Evolutionary conservation across 2,113 vertebrate genomes (phyloP), one percentile per base, ranked within the genome.

Genomic region (Pycnonotus jocosus): DNA sequence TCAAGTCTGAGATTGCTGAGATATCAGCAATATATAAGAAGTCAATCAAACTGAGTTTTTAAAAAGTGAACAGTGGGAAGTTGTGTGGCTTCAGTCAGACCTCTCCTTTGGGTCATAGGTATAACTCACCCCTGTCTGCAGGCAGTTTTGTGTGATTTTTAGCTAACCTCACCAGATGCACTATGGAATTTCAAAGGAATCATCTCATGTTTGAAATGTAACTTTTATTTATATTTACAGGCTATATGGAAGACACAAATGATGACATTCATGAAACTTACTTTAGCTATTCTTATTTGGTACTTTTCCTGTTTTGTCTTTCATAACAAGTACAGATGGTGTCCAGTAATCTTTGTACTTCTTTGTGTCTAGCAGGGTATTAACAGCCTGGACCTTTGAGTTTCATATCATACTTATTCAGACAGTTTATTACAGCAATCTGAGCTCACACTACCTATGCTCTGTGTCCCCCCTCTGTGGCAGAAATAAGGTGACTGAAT

Each of bases 151-250:
- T 83, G 40, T 0, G 0, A 12, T 24, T 93, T 78, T 85, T 90
- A 66, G 54, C 66, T 83, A 44, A 72, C 28, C 31, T 65, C 47
- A 66, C 45, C 15, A 58, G 15, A 48, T 35, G 12, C 22, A 33
- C 21, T 58, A 10, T 44, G 30, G 47, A 62, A 80, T 86, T 74
- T 80, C 54, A 73, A 61, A 69, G 24, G 24, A 91, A 50, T 50
- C 15, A 33, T 37, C 58, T 79, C 31, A 5, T 78, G 47, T 66
- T 88, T 88, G 60, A 91, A 90, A 51, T 56, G 12, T 73, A 78
- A 93, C 61, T 86, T 90, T 21, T 56, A 33, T 66, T 96, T 96
- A 33, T 83, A 74, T 93, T 96, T 92, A 60, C 92, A 96, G 93
- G 88, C 72, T 72, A 3, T 48, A 7, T 57, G 61, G 76, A 90